These are phyloP conservation scores for Papilio polytes DNA, from an alignment of 1,140 invertebrate species.

Conservation along the genomic window DNA sequence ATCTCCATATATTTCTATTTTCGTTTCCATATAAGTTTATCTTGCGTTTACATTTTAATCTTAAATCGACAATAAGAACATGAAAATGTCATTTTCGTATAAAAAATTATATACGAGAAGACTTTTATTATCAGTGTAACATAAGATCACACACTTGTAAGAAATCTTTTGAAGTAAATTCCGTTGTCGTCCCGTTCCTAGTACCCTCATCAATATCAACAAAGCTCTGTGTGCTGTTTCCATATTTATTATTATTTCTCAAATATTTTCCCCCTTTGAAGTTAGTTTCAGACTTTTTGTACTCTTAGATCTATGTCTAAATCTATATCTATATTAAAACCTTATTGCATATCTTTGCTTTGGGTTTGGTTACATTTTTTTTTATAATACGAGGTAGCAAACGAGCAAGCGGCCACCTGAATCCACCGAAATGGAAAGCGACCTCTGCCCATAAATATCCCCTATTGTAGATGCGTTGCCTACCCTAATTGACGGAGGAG, in stretches of 20 bases:
- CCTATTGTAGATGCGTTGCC: too few relatives aligned
- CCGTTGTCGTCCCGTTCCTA: neutral
- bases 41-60: too few relatives aligned
- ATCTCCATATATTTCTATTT: too few relatives aligned
- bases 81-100: neutral
- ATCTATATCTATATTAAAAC: too few relatives aligned
- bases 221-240: neutral
- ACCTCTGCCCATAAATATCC: too few relatives aligned
- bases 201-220: neutral
- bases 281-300: neutral
- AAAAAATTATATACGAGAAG: neutral
- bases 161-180: slow-evolving; percentile 1
- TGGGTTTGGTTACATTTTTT: too few relatives aligned
- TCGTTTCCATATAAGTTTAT: too few relatives aligned
- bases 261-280: neutral
- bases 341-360: neutral
- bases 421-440: too few relatives aligned
- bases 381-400: too few relatives aligned
- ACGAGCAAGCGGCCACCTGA: too few relatives aligned
- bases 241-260: neutral
- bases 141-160: neutral
- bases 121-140: neutral
- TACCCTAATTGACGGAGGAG: too few relatives aligned
- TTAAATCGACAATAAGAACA: too few relatives aligned
- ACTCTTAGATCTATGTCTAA: neutral